Evolutionary conservation across 2,888 invertebrate species (phyloP), one percentile per base, ranked within the genome.

Genomic region (Drosophila birchii): DNA sequence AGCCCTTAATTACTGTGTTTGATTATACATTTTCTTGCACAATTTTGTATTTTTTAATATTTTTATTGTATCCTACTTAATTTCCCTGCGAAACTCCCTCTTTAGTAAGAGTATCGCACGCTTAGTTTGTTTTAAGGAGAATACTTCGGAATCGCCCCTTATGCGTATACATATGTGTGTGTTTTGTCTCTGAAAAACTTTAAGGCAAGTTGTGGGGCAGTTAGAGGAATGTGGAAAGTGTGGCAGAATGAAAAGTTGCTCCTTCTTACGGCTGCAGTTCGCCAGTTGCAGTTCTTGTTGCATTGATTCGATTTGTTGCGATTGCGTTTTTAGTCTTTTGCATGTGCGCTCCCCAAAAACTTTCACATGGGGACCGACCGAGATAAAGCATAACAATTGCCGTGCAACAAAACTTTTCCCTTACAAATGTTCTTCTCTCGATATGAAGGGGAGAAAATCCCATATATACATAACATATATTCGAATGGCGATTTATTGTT

Each of bases 261-360:
- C 86, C 68, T 71, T 68, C 79, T 83, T 81, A 77, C 70, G 80
- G 83, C 78, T 76, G 51, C 74, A 54, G 57, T 51, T 60, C 23
- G n/a, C 49, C 58, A 43, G 44, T 62, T 74, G 39, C 58, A 43
- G 41, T 68, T 73, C 61, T 67, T 63, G 69, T 62, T 76, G 87
- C 85, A 81, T 73, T 87, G 86, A 86, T 86, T 86, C 86, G 86
- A 86, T 86, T 86, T 86, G 88, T 87, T 87, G 80, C 87, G 87
- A 85, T 85, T 87, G 85, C 87, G 82, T 85, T 85, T 85, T 87
- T 79, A 84, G 87, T 87, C 79, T 81, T 86, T 86, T 86, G 88
- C 88, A 86, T 86, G 84, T 86, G 84, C 75, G 76, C 79, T 76
- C 63, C 66, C 47, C 43, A 62, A 67, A 80, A 86, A 78, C 51